Evolutionary conservation across 2,113 vertebrate genomes (phyloP).

Genomic region (Fregata magnificens): DNA sequence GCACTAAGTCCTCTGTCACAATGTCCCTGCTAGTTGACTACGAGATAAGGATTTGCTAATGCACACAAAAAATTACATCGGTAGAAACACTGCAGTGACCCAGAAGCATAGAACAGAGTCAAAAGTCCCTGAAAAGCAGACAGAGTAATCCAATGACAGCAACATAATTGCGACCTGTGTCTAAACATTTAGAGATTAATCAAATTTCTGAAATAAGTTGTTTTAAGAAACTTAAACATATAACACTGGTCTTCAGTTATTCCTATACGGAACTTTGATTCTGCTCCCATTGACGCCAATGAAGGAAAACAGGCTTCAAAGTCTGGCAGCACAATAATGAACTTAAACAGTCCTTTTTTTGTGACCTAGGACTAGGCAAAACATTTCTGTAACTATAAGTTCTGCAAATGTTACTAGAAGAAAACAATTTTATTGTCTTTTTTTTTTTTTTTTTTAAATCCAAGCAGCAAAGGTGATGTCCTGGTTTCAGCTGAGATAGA

Average conservation of each 20-base stretch:
- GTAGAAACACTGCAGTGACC: neutral
- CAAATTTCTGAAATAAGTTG: neutral
- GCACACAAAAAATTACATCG: slow-evolving; percentile 56
- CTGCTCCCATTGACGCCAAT: neutral
- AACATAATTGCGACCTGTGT: neutral
- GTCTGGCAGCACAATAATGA: neutral
- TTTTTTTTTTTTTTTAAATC: neutral
- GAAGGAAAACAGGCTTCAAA: neutral
- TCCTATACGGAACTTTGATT: neutral
- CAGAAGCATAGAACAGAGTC: neutral
- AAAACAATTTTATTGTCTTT: no score
- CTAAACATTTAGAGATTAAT: neutral
- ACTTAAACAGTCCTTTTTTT: neutral
- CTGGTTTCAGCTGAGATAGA: no score
- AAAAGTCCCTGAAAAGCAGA: slow-evolving; percentile 57
- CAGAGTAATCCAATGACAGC: neutral
- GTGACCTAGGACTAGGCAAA: slow-evolving; percentile 21
- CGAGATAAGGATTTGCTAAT: slow-evolving; percentile 62
- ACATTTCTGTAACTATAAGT: slow-evolving; percentile 34
- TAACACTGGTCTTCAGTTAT: neutral
- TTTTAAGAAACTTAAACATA: neutral
- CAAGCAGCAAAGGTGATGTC: slow-evolving; percentile 60
- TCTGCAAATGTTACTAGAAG: slow-evolving; percentile 47
- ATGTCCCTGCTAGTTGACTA: neutral
- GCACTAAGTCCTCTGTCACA: slow-evolving; percentile 40